phyloP scores from a whole-genome alignment of 2,888 invertebrate genomes.

The Baccha elongata region DNA sequence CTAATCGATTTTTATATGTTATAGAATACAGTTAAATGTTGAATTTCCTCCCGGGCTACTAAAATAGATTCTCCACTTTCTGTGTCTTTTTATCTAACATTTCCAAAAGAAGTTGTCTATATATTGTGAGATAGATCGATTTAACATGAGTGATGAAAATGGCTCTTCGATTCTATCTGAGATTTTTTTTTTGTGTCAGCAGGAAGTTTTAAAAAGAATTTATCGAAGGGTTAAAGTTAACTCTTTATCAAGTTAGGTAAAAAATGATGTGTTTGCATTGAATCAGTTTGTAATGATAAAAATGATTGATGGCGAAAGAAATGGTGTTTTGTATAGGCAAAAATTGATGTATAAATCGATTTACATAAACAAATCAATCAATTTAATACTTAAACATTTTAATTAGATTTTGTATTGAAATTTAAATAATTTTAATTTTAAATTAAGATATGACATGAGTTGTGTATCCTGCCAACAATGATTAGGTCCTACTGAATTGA shows the following conservation, averaged over 20 bases:
- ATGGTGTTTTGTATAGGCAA: background rate
- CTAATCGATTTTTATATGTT: too few species aligned
- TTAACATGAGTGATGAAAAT: background rate
- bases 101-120: too few species aligned
- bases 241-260: constrained; percentile 4
- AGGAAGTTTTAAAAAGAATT: constrained; percentile 12
- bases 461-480: too few species aligned
- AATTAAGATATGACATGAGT: too few species aligned
- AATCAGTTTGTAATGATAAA: constrained; percentile 15
- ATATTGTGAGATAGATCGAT: background rate
- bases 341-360: constrained; percentile 13
- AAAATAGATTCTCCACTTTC: too few species aligned
- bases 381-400: too few species aligned
- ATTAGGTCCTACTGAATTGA: too few species aligned
- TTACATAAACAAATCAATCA: background rate
- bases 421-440: too few species aligned
- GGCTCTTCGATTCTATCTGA: background rate
- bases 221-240: constrained; percentile 16
- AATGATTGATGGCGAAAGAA: constrained; percentile 1
- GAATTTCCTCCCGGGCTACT: too few species aligned
- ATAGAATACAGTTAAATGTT: background rate
- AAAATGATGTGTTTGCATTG: constrained; percentile 5
- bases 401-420: too few species aligned
- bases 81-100: too few species aligned
- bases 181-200: background rate